Base-by-base conservation (phyloP, 1,140 invertebrate genomes). In the Drosophila paulistorum region DNA sequence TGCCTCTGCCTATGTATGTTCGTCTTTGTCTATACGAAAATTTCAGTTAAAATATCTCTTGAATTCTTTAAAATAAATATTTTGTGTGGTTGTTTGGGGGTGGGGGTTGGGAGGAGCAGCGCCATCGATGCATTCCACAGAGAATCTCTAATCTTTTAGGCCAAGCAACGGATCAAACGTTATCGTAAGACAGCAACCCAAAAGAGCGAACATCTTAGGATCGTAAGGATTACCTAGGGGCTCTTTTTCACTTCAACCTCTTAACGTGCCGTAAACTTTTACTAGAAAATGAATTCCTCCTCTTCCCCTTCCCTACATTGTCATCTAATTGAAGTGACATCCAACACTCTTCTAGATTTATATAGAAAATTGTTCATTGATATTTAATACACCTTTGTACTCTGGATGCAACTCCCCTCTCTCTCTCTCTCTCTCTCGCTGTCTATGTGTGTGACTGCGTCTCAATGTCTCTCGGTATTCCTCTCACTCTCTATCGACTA, bases 401-500 rank as follows among this genome's bases (percentile, higher is more conserved):
- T 7, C 7, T 17, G 7, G 30, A 30, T 30, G 30, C 30, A 30
- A 30, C 30, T 30, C 60, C 41, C 30, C 9, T 17, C 13, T 45
- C 58, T 60, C 57, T 11, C 33, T 45, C 37, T 58, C 1, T 14
- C 20, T 9, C 58, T 60, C 14, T 60, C 14, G 33, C 20, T 58
- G n/a, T n/a, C n/a, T n/a, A n/a, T n/a, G n/a, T n/a, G 1, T 59
- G 6, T 37, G 35, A 37, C 35, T 30, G 30, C 30, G 30, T 30
- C 30, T 30, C 30, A 30, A 30, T 30, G 14, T 70, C 14, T 67
- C 30, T 65, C 37, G 41, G 13, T 62, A 17, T 61, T 23, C 23
- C 30, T 73, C 30, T 59, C 45, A 23, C 45, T 51, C 45, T 23
- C 45, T 51, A 23, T 51, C 17, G 45, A 23, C 17, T 58, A 33